Conservation (phyloP, 2,113 vertebrate genomes). For the Trematomus loennbergii region DNA sequence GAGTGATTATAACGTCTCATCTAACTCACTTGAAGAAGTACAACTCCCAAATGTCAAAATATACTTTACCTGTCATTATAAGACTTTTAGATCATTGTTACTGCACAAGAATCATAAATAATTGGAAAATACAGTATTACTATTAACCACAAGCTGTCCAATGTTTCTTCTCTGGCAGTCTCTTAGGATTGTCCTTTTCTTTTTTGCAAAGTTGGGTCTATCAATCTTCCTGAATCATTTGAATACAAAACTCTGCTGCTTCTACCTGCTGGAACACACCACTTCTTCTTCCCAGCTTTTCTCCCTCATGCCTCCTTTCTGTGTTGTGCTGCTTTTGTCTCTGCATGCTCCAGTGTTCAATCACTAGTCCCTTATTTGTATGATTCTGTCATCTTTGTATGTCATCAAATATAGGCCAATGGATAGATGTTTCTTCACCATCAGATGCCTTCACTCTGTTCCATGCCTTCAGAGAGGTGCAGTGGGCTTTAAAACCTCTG, state of each 20-base stretch:
- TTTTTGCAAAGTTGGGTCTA: constrained; percentile 14
- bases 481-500: constrained; percentile 43
- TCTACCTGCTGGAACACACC: constrained; percentile 38
- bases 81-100: not conserved
- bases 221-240: not conserved
- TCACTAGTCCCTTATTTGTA: not conserved
- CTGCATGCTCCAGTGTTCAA: constrained; percentile 29
- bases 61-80: constrained; percentile 2
- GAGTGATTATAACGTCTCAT: constrained; percentile 6
- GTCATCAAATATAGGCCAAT: constrained; percentile 13
- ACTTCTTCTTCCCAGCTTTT: constrained; percentile 39
- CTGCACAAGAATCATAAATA: not conserved
- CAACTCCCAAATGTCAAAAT: not conserved
- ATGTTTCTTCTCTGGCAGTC: constrained; percentile 10
- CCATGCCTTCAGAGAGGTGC: constrained; percentile 35
- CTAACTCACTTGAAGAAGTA: not conserved
- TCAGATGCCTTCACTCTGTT: constrained; percentile 31
- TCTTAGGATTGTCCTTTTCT: constrained; percentile 7
- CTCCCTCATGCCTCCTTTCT: constrained; percentile 23
- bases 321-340: constrained; percentile 35
- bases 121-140: not conserved
- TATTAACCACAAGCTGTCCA: not conserved
- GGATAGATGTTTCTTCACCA: constrained; percentile 26
- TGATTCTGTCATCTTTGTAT: constrained; percentile 20
- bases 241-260: constrained; percentile 38